Conservation (phyloP, 2,888 invertebrate species). For the Amblyjoppa fuscipennis region DNA sequence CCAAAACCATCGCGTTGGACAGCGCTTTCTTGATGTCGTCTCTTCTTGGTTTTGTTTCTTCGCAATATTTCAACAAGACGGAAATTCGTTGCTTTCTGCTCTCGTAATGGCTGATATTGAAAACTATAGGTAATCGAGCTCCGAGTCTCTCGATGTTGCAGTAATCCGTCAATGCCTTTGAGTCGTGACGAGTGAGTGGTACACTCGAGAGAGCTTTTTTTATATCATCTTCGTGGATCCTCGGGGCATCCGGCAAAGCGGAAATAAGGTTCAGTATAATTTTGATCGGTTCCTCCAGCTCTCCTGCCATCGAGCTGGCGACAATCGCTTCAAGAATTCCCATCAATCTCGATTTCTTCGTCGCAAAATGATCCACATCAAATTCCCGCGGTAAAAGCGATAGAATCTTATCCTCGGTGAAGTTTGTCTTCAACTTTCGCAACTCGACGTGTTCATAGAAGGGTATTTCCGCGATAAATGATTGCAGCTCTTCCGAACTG, state of each 20-base stretch:
- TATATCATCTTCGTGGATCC: constrained; percentile 46
- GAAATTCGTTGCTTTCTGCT: constrained; percentile 11
- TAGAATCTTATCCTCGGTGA: constrained; percentile 31
- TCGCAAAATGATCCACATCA: constrained; percentile 32
- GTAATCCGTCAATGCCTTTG: neutral
- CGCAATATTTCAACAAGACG: neutral
- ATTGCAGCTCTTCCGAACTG: neutral
- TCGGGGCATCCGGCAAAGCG: constrained; percentile 50
- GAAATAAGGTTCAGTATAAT: constrained; percentile 32
- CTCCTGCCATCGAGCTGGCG: neutral
- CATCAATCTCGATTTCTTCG: constrained; percentile 45
- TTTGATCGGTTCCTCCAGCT: neutral
- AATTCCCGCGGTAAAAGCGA: constrained; percentile 48
- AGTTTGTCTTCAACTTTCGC: neutral
- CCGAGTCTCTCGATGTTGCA: constrained; percentile 24
- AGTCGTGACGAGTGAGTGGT: constrained; percentile 3
- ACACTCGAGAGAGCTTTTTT: constrained; percentile 34
- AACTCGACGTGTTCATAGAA: neutral
- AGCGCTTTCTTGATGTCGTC: constrained; percentile 35
- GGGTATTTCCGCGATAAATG: constrained; percentile 1
- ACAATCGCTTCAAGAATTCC: constrained; percentile 32
- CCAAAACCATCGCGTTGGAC: neutral
- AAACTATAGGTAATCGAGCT: constrained; percentile 45
- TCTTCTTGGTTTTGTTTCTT: constrained; percentile 11
- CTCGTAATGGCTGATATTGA: constrained; percentile 22